Base-by-base conservation (phyloP, 2,888 invertebrate genomes). In the Margaritifera margaritifera region DNA sequence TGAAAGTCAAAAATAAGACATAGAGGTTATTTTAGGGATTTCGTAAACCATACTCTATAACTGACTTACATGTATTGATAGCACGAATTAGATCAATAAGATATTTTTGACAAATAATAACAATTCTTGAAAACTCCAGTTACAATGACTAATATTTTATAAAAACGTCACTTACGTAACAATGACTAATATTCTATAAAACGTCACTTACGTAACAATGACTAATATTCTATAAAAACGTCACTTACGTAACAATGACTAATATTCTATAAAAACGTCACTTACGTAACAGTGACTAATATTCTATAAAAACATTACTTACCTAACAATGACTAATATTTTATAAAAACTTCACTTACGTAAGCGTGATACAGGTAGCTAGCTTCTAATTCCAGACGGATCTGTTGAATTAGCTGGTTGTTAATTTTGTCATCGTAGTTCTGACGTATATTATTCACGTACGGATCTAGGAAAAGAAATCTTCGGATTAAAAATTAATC, bases 401-500 rank as follows among this genome's bases (percentile, higher is more conserved):
- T 82, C 68, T 86, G 86, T 24, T 72, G 66, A 18, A 75, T 74
- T 18, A 86, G 65, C 1, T 66, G 91, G 27, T 90, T 88, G 20
- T 92, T 90, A 88, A 96, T 95, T 22, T 72, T 73, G 0, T 72
- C 70, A 42, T 82, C 64, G 52, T 75, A 84, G 66, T 83, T 80
- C 68, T 83, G 83, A 42, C 74, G 67, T 2, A 82, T 75, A 61
- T 66, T 68, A 19, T 65, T 51, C n/a, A 71, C 74, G 50, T 11
- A 42, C 42, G 42, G 42, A 42, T 42, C 42, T 42, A 15, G 2
- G 3, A 42, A 42, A 2, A 42, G 2, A 42, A 42, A 42, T 15
- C 11, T 42, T 42, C 15, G 42, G 42, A 42, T 42, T 42, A 42
- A 11, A 15, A 42, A 11, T 11, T 15, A 42, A 42, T 8, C 11